phyloP scores from a whole-genome alignment of 1,140 invertebrate genomes.

The Megalopta genalis region DNA sequence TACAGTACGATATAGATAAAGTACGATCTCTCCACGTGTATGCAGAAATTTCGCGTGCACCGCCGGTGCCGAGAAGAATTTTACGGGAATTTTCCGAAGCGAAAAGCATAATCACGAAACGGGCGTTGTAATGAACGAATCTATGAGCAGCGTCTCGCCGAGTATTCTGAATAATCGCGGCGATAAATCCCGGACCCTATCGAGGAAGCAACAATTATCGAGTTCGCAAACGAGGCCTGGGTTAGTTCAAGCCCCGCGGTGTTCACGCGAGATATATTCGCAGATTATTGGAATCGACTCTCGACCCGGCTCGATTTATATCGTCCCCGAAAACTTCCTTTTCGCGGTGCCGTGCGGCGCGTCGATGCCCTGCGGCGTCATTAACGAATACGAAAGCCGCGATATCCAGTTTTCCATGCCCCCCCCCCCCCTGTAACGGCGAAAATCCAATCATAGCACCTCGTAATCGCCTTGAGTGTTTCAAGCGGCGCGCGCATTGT shows the following conservation, averaged over 20 bases:
- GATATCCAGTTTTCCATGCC: background rate
- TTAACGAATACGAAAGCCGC: background rate
- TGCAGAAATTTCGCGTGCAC: too few relatives aligned
- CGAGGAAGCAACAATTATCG: constrained; percentile 48
- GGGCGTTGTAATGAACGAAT: background rate
- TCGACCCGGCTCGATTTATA: constrained; percentile 40
- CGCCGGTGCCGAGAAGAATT: too few relatives aligned
- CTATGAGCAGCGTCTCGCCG: background rate
- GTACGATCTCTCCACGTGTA: too few relatives aligned
- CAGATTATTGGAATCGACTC: constrained; percentile 49
- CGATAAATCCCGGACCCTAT: constrained; percentile 20
- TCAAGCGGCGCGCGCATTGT: constrained; percentile 22
- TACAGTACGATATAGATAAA: too few relatives aligned
- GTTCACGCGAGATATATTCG: constrained; percentile 40
- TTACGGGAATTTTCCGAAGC: too few relatives aligned
- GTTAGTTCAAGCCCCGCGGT: constrained; percentile 23
- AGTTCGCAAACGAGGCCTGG: constrained; percentile 28
- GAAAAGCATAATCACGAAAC: background rate
- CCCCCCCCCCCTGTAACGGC: background rate
- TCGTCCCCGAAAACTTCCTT: constrained; percentile 14
- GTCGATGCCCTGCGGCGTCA: background rate
- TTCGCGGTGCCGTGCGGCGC: too few relatives aligned
- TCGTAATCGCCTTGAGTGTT: constrained; percentile 29
- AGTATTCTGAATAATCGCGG: background rate
- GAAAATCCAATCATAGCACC: constrained; percentile 33